Conservation (phyloP, 2,113 vertebrate genomes). For the Panthera tigris region DNA sequence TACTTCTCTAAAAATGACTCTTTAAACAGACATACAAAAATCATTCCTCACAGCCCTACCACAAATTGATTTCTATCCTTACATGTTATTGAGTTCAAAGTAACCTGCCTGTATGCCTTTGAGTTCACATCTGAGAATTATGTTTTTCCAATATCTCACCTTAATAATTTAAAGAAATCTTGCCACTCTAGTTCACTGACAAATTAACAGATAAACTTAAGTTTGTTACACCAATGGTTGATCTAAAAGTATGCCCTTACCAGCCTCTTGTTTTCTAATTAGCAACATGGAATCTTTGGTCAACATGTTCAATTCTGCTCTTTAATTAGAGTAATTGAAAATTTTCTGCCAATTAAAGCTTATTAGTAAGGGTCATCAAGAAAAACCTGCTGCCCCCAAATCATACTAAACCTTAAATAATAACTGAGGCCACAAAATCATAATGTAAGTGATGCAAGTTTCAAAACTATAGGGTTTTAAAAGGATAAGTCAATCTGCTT, state of each 20-base stretch:
- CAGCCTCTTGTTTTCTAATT: conserved; percentile 72
- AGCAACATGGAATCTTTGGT: conserved; percentile 67
- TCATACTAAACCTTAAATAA: neutral
- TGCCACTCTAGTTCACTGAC: conserved; percentile 50
- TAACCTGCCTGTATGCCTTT: neutral
- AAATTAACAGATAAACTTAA: conserved; percentile 61
- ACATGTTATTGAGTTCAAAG: neutral
- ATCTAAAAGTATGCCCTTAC: conserved; percentile 66
- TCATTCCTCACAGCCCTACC: neutral
- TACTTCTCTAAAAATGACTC: conserved; percentile 18
- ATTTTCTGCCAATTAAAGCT: conserved; percentile 40
- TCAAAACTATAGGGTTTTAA: neutral
- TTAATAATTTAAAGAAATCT: conserved; percentile 66
- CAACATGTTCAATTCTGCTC: conserved; percentile 47
- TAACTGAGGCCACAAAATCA: neutral
- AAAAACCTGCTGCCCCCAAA: conserved; percentile 27
- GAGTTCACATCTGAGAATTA: neutral
- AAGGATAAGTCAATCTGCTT: neutral
- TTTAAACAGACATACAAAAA: neutral
- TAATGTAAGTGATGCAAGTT: neutral
- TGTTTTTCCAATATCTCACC: conserved; percentile 6
- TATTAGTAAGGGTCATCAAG: conserved; percentile 48
- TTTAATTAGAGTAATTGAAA: conserved; percentile 68
- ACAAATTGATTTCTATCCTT: neutral
- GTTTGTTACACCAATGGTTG: conserved; percentile 59